Conservation (phyloP, 1,140 invertebrate species). For the Phortica variegata region DNA sequence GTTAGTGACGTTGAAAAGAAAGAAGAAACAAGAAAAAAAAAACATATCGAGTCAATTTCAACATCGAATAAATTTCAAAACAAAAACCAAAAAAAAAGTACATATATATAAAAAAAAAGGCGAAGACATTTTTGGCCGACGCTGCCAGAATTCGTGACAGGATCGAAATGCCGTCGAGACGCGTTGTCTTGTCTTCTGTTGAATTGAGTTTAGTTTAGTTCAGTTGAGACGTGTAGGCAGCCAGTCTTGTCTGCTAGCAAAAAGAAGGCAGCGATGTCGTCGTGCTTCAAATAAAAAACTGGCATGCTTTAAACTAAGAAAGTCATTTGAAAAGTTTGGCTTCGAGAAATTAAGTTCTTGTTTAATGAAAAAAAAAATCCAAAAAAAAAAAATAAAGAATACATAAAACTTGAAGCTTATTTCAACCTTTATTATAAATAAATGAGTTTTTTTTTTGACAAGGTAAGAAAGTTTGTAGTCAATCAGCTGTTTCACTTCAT, state of each 20-base stretch:
- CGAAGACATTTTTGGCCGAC: slow-evolving; percentile 36
- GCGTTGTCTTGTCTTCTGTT: too few relatives aligned
- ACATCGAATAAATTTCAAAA: slow-evolving; percentile 45
- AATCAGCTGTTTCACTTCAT: too few relatives aligned
- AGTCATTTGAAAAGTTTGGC: too few relatives aligned
- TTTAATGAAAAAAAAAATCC: too few relatives aligned
- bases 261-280: slow-evolving; percentile 47
- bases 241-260: slow-evolving; percentile 20
- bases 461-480: too few relatives aligned
- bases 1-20: too few relatives aligned
- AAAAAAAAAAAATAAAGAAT: too few relatives aligned
- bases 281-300: slow-evolving; percentile 46
- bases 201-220: not conserved
- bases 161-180: not conserved
- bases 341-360: too few relatives aligned
- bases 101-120: not conserved
- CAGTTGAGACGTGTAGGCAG: not conserved
- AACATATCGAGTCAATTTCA: slow-evolving; percentile 40
- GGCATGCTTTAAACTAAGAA: slow-evolving; percentile 42
- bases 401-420: too few relatives aligned
- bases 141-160: not conserved
- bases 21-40: too few relatives aligned
- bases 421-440: too few relatives aligned
- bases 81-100: slow-evolving; percentile 29
- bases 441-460: too few relatives aligned